Conservation (phyloP, 2,113 vertebrate genomes). For the Thermophis baileyi region DNA sequence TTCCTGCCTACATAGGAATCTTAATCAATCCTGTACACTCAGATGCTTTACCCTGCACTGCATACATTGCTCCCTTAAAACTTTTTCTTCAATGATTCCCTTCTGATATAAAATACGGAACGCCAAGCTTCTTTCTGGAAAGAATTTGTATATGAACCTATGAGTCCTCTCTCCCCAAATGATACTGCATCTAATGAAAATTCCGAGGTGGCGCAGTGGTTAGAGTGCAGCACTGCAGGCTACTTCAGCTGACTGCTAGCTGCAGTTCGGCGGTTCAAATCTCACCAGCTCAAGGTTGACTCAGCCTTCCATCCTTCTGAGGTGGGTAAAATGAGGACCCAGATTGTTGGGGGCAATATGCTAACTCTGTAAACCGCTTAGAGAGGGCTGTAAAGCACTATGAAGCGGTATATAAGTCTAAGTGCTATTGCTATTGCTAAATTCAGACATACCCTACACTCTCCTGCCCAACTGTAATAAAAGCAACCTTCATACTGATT, state of each 20-base stretch:
- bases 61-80: neutral
- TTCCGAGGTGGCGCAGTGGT: too few species aligned
- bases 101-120: neutral
- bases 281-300: too few species aligned
- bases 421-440: too few species aligned
- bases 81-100: slow-evolving; percentile 13
- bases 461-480: slow-evolving; percentile 8
- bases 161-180: slow-evolving; percentile 11
- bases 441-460: slow-evolving; percentile 5
- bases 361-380: too few species aligned
- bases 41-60: neutral
- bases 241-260: too few species aligned
- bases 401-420: too few species aligned
- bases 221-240: too few species aligned
- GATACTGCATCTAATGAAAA: slow-evolving; percentile 9
- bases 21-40: neutral
- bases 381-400: too few species aligned
- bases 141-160: slow-evolving; percentile 4
- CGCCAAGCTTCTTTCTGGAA: slow-evolving; percentile 18
- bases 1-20: slow-evolving; percentile 8
- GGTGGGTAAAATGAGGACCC: too few species aligned
- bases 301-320: too few species aligned
- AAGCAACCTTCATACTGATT: slow-evolving; percentile 26
- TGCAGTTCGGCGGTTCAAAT: too few species aligned
- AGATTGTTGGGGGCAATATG: too few species aligned